Conservation (phyloP, 2,888 invertebrate species). For the Xestia c-nigrum region DNA sequence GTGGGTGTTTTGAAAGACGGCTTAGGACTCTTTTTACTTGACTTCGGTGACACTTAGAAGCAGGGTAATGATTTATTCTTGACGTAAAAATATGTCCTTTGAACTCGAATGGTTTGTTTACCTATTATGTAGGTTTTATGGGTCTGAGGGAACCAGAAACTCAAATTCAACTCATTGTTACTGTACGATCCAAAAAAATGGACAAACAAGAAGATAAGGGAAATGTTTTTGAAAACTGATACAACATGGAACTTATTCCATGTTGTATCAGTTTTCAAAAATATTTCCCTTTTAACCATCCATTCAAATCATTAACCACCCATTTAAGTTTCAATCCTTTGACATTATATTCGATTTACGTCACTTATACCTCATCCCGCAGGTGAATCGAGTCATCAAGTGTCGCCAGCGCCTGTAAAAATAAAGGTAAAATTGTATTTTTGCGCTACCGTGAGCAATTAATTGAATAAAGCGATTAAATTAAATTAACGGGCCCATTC, state of each 20-base stretch:
- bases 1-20: neutral
- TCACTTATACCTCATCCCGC: constrained; percentile 43
- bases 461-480: constrained; percentile 70
- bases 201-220: neutral
- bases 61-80: neutral
- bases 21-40: neutral
- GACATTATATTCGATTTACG: constrained; percentile 43
- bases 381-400: constrained; percentile 64
- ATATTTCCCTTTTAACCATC: neutral
- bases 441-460: constrained; percentile 59
- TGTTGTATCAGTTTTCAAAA: neutral
- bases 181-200: neutral
- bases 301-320: constrained; percentile 2
- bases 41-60: neutral
- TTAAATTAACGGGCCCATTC: constrained; percentile 67
- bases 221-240: no score
- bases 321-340: constrained; percentile 26
- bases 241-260: no score
- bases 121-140: neutral
- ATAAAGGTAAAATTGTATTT: constrained; percentile 65
- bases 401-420: constrained; percentile 55
- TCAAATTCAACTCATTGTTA: neutral
- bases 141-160: neutral
- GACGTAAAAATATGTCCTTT: neutral
- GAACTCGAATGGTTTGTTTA: neutral